These are phyloP conservation scores for Dendronephthya gigantea DNA, from an alignment of 64 coral and sea anemone species.

Conservation along the genomic window DNA sequence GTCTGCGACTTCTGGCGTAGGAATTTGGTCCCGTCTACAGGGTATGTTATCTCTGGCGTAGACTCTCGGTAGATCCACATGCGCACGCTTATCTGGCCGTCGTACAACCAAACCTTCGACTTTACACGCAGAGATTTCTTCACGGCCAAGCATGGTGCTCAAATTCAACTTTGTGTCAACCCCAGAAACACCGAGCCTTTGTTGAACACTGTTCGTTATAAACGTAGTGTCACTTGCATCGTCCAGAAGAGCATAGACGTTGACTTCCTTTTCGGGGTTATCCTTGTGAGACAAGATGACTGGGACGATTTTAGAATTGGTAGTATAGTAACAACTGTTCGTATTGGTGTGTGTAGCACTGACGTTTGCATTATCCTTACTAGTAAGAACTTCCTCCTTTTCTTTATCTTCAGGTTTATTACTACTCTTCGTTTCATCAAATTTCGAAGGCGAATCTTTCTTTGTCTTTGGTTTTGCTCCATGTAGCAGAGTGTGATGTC, in stretches of 20 bases:
- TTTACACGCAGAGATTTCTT: constrained; percentile 20
- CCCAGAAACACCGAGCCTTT: constrained; percentile 14
- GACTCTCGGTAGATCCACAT: constrained; percentile 29
- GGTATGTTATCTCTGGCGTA: constrained; percentile 50
- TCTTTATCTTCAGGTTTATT: neutral
- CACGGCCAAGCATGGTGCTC: constrained; percentile 48
- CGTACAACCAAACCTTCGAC: constrained; percentile 38
- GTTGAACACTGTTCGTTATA: constrained; percentile 23
- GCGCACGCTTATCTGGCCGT: constrained; percentile 4
- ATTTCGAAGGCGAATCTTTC: neutral
- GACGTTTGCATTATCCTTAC: neutral
- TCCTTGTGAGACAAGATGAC: constrained; percentile 43
- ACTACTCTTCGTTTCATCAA: neutral
- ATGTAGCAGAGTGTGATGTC: constrained; percentile 36
- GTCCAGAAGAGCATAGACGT: constrained; percentile 48
- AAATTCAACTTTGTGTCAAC: constrained; percentile 30
- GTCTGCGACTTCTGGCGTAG: constrained; percentile 19
- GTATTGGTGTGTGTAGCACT: neutral
- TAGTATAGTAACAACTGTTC: constrained; percentile 20
- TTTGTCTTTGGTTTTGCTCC: neutral
- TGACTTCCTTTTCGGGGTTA: constrained; percentile 23
- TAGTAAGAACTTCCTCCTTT: neutral
- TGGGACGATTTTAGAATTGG: constrained; percentile 38
- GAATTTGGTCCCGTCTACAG: constrained; percentile 40
- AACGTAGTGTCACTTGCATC: constrained; percentile 59